These are phyloP conservation scores for Holcopasites calliopsidis DNA, from an alignment of 1,140 invertebrate species.

Conservation along the genomic window DNA sequence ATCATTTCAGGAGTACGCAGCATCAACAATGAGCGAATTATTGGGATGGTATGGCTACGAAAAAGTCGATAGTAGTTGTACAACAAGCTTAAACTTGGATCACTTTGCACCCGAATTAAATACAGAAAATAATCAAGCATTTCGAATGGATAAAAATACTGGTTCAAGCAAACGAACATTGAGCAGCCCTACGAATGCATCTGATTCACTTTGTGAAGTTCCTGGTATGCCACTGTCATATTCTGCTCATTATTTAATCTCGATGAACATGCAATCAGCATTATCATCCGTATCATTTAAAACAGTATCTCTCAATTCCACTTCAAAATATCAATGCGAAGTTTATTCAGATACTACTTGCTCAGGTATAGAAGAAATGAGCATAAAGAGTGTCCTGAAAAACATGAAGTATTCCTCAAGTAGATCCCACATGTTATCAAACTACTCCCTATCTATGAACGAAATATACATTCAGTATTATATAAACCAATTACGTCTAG, in stretches of 20 bases:
- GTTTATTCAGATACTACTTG: conserved; percentile 66
- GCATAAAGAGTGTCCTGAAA: no score
- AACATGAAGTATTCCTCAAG: no score
- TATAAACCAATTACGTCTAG: neutral
- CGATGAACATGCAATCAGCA: conserved; percentile 37
- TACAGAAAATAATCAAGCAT: conserved; percentile 34
- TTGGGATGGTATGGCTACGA: conserved; percentile 94
- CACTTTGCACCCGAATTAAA: conserved; percentile 64
- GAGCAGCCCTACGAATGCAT: conserved; percentile 55
- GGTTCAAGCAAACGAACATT: conserved; percentile 39
- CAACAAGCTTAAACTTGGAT: conserved; percentile 72
- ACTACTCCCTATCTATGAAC: no score
- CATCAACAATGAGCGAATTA: conserved; percentile 94
- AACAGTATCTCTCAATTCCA: conserved; percentile 37
- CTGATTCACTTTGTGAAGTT: conserved; percentile 43
- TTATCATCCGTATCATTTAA: conserved; percentile 59
- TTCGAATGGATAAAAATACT: conserved; percentile 46
- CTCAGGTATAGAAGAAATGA: conserved; percentile 66
- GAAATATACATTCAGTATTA: neutral
- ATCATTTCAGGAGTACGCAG: conserved; percentile 89
- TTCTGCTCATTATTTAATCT: conserved; percentile 50
- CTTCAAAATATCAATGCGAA: conserved; percentile 54
- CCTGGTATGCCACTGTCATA: conserved; percentile 54
- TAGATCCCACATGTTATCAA: no score
- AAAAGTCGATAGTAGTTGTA: conserved; percentile 81